Conservation (phyloP, 2,797 vertebrate genomes). For the Dendrocincla tyrannina region DNA sequence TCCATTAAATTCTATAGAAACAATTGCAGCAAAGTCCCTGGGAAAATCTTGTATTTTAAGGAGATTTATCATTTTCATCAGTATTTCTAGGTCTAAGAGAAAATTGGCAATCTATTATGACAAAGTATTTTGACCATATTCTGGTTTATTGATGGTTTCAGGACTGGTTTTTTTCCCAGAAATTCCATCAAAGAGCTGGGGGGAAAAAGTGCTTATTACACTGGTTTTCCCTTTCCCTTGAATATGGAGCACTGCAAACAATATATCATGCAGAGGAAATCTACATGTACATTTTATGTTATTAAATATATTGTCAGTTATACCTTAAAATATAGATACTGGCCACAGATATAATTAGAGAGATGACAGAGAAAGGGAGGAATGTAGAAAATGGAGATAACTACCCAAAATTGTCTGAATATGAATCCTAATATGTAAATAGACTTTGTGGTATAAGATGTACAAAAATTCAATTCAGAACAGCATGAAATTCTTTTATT, state of each 20-base stretch:
- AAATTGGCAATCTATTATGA: background rate
- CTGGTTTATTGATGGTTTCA: background rate
- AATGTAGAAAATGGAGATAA: background rate
- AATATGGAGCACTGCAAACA: background rate
- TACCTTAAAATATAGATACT: background rate
- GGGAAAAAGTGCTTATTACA: background rate
- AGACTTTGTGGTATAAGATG: background rate
- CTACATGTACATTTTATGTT: background rate
- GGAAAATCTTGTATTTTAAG: background rate
- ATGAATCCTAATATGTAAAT: background rate
- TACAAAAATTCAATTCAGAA: background rate
- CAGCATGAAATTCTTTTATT: background rate
- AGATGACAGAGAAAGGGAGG: background rate
- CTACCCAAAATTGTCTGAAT: background rate
- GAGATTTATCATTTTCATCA: background rate
- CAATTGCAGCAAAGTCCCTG: background rate
- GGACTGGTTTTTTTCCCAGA: background rate
- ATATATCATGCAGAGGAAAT: background rate
- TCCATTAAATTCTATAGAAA: background rate
- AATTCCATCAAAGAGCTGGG: background rate
- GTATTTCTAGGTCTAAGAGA: background rate
- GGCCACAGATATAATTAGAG: background rate
- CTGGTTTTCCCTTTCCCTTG: background rate
- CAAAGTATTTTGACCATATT: background rate
- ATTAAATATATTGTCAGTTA: background rate